Conservation (phyloP, 2,797 vertebrate genomes). For the Pseudochirops cupreus region DNA sequence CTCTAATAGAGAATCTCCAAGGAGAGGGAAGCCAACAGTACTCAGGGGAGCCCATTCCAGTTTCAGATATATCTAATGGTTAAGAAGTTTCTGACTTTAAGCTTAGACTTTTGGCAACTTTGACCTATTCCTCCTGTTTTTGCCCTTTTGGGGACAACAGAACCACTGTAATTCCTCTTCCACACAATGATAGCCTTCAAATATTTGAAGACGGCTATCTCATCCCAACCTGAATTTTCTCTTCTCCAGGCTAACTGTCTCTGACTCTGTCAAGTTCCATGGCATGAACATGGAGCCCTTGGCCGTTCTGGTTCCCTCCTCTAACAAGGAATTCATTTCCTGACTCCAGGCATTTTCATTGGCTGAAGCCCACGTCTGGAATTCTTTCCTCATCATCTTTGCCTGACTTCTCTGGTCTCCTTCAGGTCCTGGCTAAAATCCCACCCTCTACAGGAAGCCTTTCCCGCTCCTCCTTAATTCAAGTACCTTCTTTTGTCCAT, state of each 20-base stretch:
- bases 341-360: neutral
- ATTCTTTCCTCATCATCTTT: neutral
- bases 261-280: neutral
- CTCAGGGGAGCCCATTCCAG: neutral
- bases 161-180: neutral
- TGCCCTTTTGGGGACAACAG: neutral
- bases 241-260: neutral
- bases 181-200: neutral
- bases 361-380: too few species aligned
- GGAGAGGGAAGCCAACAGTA: neutral
- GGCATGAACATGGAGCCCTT: neutral
- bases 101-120: neutral
- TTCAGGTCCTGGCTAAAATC: neutral
- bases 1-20: neutral
- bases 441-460: neutral
- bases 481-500: neutral
- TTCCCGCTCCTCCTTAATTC: neutral
- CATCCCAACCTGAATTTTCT: neutral
- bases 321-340: neutral
- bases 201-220: neutral
- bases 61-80: neutral
- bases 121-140: neutral
- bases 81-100: neutral
- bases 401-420: neutral
- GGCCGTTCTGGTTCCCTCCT: neutral